These are phyloP conservation scores for Egretta garzetta DNA, from an alignment of 2,113 vertebrate species.

Conservation along the genomic window DNA sequence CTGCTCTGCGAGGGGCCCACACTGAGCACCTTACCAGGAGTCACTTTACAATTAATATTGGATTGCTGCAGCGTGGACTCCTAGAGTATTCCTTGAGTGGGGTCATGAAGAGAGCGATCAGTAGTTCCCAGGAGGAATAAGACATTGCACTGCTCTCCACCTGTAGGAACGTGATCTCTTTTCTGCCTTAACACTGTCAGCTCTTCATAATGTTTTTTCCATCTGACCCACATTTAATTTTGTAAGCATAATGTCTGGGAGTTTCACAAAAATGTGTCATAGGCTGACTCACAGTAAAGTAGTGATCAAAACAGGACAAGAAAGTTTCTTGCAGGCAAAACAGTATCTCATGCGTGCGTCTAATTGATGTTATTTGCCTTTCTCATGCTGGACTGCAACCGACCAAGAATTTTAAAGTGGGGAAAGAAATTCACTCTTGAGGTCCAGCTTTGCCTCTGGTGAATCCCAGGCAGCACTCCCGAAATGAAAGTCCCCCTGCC, in stretches of 20 bases:
- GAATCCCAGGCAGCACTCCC: neutral
- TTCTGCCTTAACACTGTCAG: neutral
- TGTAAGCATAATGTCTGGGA: neutral
- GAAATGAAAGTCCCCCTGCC: neutral
- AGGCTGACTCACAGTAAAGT: conserved; percentile 32
- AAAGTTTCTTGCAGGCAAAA: neutral
- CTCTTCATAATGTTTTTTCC: neutral
- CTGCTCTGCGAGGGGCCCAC: neutral
- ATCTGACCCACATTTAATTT: conserved; percentile 43
- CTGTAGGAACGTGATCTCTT: neutral
- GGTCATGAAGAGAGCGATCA: rapidly evolving
- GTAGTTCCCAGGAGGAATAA: neutral
- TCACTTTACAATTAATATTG: neutral
- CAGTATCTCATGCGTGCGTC: neutral
- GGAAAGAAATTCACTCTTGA: neutral
- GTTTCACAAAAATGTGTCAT: conserved; percentile 35
- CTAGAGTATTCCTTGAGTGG: neutral
- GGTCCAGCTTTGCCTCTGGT: neutral
- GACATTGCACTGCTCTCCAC: neutral
- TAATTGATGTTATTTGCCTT: neutral
- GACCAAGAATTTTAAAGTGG: neutral
- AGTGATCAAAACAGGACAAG: neutral
- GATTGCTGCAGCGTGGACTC: neutral
- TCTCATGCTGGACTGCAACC: neutral
- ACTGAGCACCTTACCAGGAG: neutral